These are phyloP conservation scores for Lycia hirtaria DNA, from an alignment of 2,888 invertebrate genomes.

Conservation along the genomic window DNA sequence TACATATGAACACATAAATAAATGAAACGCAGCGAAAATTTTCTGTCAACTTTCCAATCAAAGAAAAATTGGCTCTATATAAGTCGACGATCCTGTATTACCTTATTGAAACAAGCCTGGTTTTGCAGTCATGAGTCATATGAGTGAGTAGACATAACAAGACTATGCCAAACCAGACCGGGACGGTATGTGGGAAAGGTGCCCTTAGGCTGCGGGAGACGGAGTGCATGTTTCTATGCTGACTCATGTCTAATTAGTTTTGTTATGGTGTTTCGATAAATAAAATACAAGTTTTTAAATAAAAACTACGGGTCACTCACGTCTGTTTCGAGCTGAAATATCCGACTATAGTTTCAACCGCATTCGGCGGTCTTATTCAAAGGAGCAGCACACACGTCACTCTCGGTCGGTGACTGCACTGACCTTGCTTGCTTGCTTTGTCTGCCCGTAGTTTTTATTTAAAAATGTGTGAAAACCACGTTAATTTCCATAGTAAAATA, in stretches of 20 bases:
- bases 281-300: too few relatives aligned
- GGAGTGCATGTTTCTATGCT: neutral
- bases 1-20: too few relatives aligned
- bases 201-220: neutral
- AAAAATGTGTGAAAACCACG: too few relatives aligned
- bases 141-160: neutral
- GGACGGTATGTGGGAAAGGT: constrained; percentile 11
- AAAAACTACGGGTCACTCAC: too few relatives aligned
- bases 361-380: too few relatives aligned
- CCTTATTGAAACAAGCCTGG: neutral
- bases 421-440: too few relatives aligned
- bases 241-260: neutral
- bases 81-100: neutral
- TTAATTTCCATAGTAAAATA: too few relatives aligned
- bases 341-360: too few relatives aligned
- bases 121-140: constrained; percentile 12
- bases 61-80: neutral
- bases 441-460: too few relatives aligned
- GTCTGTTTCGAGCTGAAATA: too few relatives aligned
- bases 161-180: constrained; percentile 2
- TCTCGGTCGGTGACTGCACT: too few relatives aligned
- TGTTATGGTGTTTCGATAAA: neutral
- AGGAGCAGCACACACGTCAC: too few relatives aligned
- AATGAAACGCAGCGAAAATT: neutral
- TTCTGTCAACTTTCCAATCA: neutral